Percentiles rank a stretch among this genome's conserved stretches.
Conservation (phyloP, 37 sponge, comb jelly and placozoan genomes). For the Beroe ovata region DNA sequence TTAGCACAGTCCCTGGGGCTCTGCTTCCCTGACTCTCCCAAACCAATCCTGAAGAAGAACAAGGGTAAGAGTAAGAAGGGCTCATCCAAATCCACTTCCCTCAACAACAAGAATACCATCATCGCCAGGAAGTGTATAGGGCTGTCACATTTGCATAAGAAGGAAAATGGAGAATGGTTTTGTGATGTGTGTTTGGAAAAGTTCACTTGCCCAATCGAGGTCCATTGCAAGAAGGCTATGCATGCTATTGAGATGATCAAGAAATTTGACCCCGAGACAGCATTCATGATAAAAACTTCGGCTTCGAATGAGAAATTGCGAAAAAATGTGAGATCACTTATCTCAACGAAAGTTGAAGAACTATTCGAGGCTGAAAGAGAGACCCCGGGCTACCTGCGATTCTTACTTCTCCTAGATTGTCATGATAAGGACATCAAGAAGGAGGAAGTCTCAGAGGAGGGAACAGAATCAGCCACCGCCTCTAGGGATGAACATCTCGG, state of each 20-base stretch:
- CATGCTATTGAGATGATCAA: constrained; percentile 23
- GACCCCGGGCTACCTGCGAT: not conserved
- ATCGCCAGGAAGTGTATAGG: not conserved
- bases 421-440: not conserved
- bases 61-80: not conserved
- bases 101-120: not conserved
- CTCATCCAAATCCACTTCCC: not conserved
- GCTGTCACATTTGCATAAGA: not conserved
- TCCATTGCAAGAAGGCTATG: not conserved
- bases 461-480: not conserved
- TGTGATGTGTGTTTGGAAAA: constrained; percentile 25
- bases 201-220: not conserved
- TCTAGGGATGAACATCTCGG: not conserved
- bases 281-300: constrained; percentile 1
- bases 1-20: not conserved
- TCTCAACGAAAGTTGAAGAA: constrained; percentile 8
- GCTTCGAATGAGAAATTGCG: not conserved
- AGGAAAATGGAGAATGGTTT: constrained; percentile 23
- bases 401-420: not conserved
- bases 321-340: not conserved
- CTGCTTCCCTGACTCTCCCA: not conserved
- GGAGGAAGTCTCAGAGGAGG: not conserved
- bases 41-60: not conserved
- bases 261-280: not conserved
- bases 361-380: constrained; percentile 29